Evolutionary conservation across 2,797 vertebrate genomes (phyloP).

Genomic region (Monodelphis domestica): DNA sequence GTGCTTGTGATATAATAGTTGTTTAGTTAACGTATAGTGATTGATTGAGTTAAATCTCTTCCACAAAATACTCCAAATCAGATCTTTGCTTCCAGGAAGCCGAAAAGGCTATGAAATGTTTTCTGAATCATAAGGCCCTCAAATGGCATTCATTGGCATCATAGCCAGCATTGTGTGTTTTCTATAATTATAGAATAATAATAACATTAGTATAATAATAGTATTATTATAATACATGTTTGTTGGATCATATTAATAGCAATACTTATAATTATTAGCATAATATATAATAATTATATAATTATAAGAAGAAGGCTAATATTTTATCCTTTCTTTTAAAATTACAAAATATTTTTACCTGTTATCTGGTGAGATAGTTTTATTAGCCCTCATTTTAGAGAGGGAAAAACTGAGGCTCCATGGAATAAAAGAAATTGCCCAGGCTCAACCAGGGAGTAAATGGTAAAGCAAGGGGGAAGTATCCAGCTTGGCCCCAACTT

Average conservation of each 20-base stretch:
- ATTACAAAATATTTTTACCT: neutral
- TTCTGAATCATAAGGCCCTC: conserved; percentile 24
- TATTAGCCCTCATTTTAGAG: conserved; percentile 47
- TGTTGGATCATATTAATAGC: too few relatives aligned
- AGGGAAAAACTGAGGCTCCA: conserved; percentile 21
- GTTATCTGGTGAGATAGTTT: too few relatives aligned
- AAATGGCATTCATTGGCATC: neutral
- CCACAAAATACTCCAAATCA: neutral
- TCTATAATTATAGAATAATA: neutral
- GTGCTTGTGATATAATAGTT: neutral
- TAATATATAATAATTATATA: neutral
- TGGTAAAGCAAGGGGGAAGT: neutral
- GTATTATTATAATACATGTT: too few relatives aligned
- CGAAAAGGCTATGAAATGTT: neutral
- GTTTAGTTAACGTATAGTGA: neutral
- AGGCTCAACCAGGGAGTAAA: conserved; percentile 33
- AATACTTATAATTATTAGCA: too few relatives aligned
- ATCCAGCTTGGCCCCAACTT: neutral
- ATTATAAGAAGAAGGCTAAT: neutral
- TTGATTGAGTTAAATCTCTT: neutral
- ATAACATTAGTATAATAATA: neutral
- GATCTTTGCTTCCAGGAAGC: neutral
- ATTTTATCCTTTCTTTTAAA: neutral
- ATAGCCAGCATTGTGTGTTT: conserved; percentile 55
- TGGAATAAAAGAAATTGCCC: conserved; percentile 8